Conservation (phyloP, 2,797 vertebrate genomes). For the Channa striata region DNA sequence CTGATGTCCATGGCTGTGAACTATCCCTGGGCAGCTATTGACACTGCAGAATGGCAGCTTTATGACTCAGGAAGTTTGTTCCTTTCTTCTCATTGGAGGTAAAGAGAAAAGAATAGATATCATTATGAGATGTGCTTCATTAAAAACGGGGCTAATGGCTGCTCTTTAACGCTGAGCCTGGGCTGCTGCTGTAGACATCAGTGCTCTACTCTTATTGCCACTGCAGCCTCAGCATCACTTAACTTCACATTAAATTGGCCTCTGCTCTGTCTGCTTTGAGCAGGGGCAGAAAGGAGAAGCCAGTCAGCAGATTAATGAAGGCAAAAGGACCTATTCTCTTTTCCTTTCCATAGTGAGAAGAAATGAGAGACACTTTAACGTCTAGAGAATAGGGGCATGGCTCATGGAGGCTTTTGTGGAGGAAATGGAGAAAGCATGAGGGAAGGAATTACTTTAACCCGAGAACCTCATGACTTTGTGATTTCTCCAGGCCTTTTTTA, state of each 20-base stretch:
- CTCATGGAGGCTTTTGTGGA: constrained; percentile 39
- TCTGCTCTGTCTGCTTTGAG: constrained; percentile 72
- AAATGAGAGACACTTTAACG: constrained; percentile 64
- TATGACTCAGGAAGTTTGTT: constrained; percentile 61
- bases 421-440: constrained; percentile 31
- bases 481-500: constrained; percentile 20
- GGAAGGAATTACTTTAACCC: constrained; percentile 35
- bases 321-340: constrained; percentile 73
- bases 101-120: constrained; percentile 74
- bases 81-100: constrained; percentile 66
- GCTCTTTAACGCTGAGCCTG: constrained; percentile 73
- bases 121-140: constrained; percentile 79
- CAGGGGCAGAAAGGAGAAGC: constrained; percentile 63
- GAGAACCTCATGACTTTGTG: constrained; percentile 22
- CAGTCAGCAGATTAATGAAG: constrained; percentile 80
- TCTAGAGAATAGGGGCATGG: constrained; percentile 42
- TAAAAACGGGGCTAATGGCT: constrained; percentile 81
- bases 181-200: constrained; percentile 76
- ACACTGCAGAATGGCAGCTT: constrained; percentile 62
- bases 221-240: constrained; percentile 82
- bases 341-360: constrained; percentile 51
- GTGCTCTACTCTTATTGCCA: constrained; percentile 73
- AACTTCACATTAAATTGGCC: constrained; percentile 78
- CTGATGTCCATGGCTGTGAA: constrained; percentile 40
- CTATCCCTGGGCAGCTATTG: constrained; percentile 59